Conservation (phyloP, 2,888 invertebrate species). For the Torymus auratus region DNA sequence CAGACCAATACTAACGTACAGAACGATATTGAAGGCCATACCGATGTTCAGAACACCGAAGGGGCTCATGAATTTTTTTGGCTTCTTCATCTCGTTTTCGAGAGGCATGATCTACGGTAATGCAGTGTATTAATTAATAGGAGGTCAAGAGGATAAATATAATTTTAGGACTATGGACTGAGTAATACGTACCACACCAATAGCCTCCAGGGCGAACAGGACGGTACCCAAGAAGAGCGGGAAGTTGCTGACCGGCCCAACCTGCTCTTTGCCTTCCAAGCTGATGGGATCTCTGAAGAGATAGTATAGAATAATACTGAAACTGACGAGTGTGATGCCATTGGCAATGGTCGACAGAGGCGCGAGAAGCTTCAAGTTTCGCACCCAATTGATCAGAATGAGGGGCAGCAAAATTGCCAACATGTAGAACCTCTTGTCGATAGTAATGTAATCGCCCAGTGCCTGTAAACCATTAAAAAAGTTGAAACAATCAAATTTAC, state of each 20-base stretch:
- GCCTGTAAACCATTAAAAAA: conserved; percentile 74
- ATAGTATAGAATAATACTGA: conserved; percentile 91
- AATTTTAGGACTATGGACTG: neutral
- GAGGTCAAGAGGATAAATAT: neutral
- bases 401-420: conserved; percentile 80
- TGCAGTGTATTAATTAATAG: no score
- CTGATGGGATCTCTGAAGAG: conserved; percentile 85
- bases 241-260: conserved; percentile 83
- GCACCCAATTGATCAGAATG: conserved; percentile 88
- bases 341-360: conserved; percentile 95
- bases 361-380: conserved; percentile 91
- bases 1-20: conserved; percentile 94
- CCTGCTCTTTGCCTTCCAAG: conserved; percentile 81
- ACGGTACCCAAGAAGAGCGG: conserved; percentile 98
- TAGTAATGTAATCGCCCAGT: conserved; percentile 72
- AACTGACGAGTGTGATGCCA: conserved; percentile 87
- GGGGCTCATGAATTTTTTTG: conserved; percentile 86
- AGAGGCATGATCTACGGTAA: conserved; percentile 88
- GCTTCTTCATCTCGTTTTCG: conserved; percentile 96
- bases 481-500: neutral
- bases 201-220: conserved; percentile 96
- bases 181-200: conserved; percentile 85
- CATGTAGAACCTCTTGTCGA: conserved; percentile 83
- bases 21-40: conserved; percentile 87
- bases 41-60: conserved; percentile 91